Evolutionary conservation across 1,140 invertebrate species (phyloP).

Genomic region (Bombyx mori): DNA sequence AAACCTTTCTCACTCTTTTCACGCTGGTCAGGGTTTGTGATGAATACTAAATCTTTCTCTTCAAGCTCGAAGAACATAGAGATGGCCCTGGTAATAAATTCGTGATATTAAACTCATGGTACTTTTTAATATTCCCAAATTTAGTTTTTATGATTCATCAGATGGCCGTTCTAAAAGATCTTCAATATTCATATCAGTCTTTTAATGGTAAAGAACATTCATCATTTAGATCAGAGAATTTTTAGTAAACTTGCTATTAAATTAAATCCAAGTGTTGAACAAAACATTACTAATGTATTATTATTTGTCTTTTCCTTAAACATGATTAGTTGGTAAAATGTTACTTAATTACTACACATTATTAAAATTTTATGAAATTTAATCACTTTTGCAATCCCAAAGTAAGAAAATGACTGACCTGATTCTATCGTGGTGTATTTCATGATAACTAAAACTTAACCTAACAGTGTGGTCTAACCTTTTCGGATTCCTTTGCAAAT

Average conservation of each 20-base stretch:
- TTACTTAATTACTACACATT: too few relatives aligned
- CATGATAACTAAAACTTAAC: too few relatives aligned
- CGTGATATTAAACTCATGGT: neutral
- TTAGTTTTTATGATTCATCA: slow-evolving; percentile 25
- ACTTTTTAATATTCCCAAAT: neutral
- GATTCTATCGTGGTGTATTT: too few relatives aligned
- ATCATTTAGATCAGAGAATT: slow-evolving; percentile 27
- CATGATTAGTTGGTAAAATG: too few relatives aligned
- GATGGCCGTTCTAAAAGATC: slow-evolving; percentile 68
- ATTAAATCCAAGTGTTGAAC: neutral
- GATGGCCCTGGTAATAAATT: slow-evolving; percentile 83
- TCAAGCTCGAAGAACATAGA: slow-evolving; percentile 98
- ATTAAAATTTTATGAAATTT: too few relatives aligned
- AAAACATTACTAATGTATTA: too few relatives aligned
- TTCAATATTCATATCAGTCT: slow-evolving; percentile 48
- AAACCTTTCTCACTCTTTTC: slow-evolving; percentile 94
- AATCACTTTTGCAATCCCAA: too few relatives aligned
- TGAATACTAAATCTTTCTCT: slow-evolving; percentile 93
- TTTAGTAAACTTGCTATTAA: neutral
- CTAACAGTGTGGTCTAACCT: too few relatives aligned
- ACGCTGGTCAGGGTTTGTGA: slow-evolving; percentile 89
- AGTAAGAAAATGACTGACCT: too few relatives aligned
- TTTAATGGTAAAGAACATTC: slow-evolving; percentile 62
- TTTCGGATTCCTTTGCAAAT: too few relatives aligned
- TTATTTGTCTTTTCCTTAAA: too few relatives aligned